These are phyloP conservation scores for Artibeus jamaicensis DNA, from an alignment of 2,797 vertebrate genomes.

Conservation along the genomic window DNA sequence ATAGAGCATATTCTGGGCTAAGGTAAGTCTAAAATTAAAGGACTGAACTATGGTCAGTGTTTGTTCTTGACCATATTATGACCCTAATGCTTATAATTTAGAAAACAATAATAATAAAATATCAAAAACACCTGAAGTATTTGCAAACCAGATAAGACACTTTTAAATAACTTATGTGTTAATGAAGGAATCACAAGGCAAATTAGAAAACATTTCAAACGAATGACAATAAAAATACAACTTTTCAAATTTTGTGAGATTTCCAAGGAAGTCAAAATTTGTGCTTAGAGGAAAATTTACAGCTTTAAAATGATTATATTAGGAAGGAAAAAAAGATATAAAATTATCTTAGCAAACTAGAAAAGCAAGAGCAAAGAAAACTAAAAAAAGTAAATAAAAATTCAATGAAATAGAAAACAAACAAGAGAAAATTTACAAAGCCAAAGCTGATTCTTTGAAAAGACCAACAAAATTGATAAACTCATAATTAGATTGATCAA, in stretches of 20 bases:
- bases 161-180: neutral
- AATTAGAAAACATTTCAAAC: constrained; percentile 5
- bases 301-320: constrained; percentile 1
- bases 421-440: neutral
- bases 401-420: neutral
- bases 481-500: neutral
- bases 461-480: constrained; percentile 15
- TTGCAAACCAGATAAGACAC: neutral
- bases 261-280: constrained; percentile 11
- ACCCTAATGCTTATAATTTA: neutral
- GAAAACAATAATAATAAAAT: neutral
- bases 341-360: neutral
- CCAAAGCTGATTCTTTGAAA: neutral
- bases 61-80: neutral
- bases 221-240: neutral
- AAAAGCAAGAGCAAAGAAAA: neutral
- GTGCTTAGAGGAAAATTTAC: neutral
- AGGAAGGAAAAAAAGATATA: neutral
- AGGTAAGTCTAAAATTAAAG: neutral
- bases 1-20: neutral
- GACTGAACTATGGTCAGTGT: neutral
- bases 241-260: neutral
- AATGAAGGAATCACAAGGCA: neutral
- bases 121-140: neutral
- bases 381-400: neutral